A percentile compares a stretch with the other conserved stretches of the same genome.
Evolutionary conservation across 2,113 vertebrate genomes (phyloP).

Genomic region (Heterotis niloticus): DNA sequence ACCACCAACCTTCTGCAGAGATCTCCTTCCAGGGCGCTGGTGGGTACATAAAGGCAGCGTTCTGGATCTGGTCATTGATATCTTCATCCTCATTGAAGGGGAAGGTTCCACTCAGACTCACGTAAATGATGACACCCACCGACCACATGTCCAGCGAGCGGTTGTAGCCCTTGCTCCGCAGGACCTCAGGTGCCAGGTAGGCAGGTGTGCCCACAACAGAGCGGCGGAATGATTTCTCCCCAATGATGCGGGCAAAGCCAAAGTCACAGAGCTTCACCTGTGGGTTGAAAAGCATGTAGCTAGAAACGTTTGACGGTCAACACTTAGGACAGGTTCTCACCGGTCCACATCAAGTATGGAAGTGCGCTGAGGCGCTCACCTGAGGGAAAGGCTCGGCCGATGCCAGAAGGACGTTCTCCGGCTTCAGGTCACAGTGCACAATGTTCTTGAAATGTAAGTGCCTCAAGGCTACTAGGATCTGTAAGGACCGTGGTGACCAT

Average conservation of each 20-base stretch:
- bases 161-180: slow-evolving; percentile 96
- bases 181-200: slow-evolving; percentile 90
- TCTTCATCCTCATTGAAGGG: slow-evolving; percentile 98
- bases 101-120: slow-evolving; percentile 94
- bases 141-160: slow-evolving; percentile 98
- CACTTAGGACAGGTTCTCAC: neutral
- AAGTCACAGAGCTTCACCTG: slow-evolving; percentile 97
- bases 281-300: neutral
- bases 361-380: slow-evolving; percentile 56
- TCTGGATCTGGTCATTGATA: slow-evolving; percentile 97
- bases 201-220: slow-evolving; percentile 95
- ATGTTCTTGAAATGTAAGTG: slow-evolving; percentile 99
- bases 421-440: slow-evolving; percentile 98
- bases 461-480: slow-evolving; percentile 95
- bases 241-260: slow-evolving; percentile 95
- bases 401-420: slow-evolving; percentile 93
- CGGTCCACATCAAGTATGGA: neutral
- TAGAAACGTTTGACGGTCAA: neutral
- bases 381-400: slow-evolving; percentile 96
- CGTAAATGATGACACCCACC: slow-evolving; percentile 93
- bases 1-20: slow-evolving; percentile 76
- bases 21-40: slow-evolving; percentile 94
- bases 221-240: slow-evolving; percentile 92
- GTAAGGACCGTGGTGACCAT: slow-evolving; percentile 31
- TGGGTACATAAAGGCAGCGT: slow-evolving; percentile 97